phyloP scores from a whole-genome alignment of 2,888 invertebrate species.

The Lycia hirtaria region DNA sequence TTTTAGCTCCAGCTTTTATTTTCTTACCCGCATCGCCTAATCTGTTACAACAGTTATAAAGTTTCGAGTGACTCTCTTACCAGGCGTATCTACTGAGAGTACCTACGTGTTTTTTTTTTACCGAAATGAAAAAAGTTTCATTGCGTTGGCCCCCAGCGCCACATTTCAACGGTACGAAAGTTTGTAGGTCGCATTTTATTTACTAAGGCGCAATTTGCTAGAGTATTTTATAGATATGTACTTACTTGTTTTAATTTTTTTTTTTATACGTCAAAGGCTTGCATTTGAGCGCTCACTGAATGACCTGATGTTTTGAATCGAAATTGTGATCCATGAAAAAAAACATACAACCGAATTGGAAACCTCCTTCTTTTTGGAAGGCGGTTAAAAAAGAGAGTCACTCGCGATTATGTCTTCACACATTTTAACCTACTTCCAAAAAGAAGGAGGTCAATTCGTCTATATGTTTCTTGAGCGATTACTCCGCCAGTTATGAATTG shows the following conservation, averaged over 20 bases:
- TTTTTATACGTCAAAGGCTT: no score
- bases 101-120: constrained; percentile 46
- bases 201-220: constrained; percentile 34
- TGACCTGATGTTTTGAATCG: no score
- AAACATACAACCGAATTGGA: no score
- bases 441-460: no score
- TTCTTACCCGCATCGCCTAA: constrained; percentile 9
- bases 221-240: constrained; percentile 4
- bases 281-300: no score
- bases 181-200: constrained; percentile 44
- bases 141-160: constrained; percentile 51
- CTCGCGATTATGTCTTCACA: no score
- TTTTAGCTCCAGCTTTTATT: constrained; percentile 11
- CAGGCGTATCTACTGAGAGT: constrained; percentile 25
- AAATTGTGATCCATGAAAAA: no score
- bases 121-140: constrained; percentile 71
- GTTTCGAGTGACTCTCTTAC: constrained; percentile 29
- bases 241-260: not conserved
- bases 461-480: no score
- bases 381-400: no score
- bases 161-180: constrained; percentile 55
- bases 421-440: no score
- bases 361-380: no score
- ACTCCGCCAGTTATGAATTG: no score
- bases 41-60: constrained; percentile 26